Percentiles rank a stretch among this genome's conserved stretches.
phyloP scores from a whole-genome alignment of 2,888 invertebrate genomes.

The Xestia ashworthii region DNA sequence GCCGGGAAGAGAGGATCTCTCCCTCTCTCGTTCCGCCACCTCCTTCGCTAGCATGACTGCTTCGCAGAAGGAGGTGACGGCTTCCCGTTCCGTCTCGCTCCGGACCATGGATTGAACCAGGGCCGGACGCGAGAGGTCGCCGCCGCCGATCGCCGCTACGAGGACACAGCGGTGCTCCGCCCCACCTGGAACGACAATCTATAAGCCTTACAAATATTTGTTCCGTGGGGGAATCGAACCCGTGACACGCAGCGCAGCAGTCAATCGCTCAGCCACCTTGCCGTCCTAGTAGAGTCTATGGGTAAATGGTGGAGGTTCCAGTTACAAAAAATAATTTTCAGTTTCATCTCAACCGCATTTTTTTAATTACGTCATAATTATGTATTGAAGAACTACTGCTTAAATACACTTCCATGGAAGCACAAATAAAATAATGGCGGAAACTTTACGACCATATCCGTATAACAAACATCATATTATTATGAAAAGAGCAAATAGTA shows the following conservation, averaged over 20 bases:
- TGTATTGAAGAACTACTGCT: not conserved
- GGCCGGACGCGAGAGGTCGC: too few relatives aligned
- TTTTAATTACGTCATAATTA: not conserved
- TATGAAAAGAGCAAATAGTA: conserved; percentile 55
- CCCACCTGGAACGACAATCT: not conserved
- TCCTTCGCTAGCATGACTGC: too few relatives aligned
- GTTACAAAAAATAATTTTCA: not conserved
- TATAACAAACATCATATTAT: conserved; percentile 20
- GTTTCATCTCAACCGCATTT: not conserved
- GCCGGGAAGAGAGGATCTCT: too few relatives aligned
- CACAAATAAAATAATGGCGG: conserved; percentile 6
- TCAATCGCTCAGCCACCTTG: not conserved
- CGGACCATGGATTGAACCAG: too few relatives aligned
- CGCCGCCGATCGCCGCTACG: too few relatives aligned
- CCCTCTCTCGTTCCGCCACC: too few relatives aligned
- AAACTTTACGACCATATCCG: conserved; percentile 28
- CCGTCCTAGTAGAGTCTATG: not conserved
- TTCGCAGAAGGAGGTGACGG: too few relatives aligned
- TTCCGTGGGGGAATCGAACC: not conserved
- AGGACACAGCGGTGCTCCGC: too few relatives aligned
- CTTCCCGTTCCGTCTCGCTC: too few relatives aligned
- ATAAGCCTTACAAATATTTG: not conserved
- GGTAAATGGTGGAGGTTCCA: not conserved
- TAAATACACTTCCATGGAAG: conserved; percentile 7
- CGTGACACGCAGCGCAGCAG: not conserved